phyloP scores from a whole-genome alignment of 1,140 invertebrate genomes.

The Pantala flavescens region DNA sequence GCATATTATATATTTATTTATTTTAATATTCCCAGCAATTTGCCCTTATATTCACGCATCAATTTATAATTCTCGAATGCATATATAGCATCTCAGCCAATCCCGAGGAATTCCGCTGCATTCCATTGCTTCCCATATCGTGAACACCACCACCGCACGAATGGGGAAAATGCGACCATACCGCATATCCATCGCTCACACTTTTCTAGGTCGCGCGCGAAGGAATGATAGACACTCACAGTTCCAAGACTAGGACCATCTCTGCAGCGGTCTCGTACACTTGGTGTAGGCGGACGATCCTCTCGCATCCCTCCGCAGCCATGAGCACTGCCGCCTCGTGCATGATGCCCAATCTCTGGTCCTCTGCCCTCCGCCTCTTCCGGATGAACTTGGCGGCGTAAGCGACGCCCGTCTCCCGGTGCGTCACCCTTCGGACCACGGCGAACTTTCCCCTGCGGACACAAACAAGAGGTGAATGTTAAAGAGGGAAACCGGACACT shows the following conservation, averaged over 20 bases:
- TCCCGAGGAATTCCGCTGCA: no score
- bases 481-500: neutral
- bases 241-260: constrained; percentile 62
- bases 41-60: no score
- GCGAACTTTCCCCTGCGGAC: constrained; percentile 85
- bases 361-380: constrained; percentile 56
- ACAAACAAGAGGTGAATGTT: neutral
- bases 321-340: neutral
- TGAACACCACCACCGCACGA: no score
- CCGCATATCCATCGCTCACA: no score
- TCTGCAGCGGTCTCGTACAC: constrained; percentile 62
- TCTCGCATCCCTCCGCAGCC: constrained; percentile 24
- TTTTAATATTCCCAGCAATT: no score
- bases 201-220: no score
- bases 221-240: constrained; percentile 42
- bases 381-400: constrained; percentile 94
- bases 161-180: no score
- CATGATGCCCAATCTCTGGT: neutral
- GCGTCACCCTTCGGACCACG: constrained; percentile 77
- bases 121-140: no score
- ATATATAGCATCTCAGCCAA: no score
- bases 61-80: no score
- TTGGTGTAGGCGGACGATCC: constrained; percentile 57
- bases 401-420: constrained; percentile 67
- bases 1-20: no score